Percentiles rank a stretch among this genome's conserved stretches.
phyloP scores from a whole-genome alignment of 1,140 invertebrate species.

The Trachymyrmex septentrionalis region DNA sequence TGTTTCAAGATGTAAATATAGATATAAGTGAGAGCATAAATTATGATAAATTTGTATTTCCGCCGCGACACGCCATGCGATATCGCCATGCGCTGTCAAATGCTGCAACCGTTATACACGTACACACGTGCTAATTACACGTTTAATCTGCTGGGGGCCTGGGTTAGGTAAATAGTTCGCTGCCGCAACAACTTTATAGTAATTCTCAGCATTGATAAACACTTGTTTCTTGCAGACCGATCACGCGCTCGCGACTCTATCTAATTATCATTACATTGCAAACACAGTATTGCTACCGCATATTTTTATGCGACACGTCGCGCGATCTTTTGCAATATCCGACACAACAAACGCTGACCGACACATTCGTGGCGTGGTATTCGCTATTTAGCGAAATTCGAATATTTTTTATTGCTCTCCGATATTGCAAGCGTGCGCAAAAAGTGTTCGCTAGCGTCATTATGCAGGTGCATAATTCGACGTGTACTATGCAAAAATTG shows the following conservation, averaged over 20 bases:
- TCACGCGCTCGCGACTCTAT: conserved; percentile 11
- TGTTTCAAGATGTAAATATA: neutral
- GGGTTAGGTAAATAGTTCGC: neutral
- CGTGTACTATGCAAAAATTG: neutral
- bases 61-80: neutral
- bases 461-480: neutral
- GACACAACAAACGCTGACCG: conserved; percentile 44
- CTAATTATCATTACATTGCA: conserved; percentile 47
- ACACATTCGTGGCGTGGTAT: neutral
- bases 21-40: neutral
- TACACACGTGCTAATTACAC: neutral
- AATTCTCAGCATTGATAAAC: conserved; percentile 7
- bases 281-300: conserved; percentile 16
- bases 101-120: neutral
- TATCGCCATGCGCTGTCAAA: neutral
- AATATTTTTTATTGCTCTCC: conserved; percentile 20
- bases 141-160: neutral
- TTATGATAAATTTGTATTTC: neutral
- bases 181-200: neutral
- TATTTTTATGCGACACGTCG: conserved; percentile 40
- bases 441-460: neutral
- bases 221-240: conserved; percentile 13
- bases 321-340: conserved; percentile 47
- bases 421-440: conserved; percentile 18
- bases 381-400: neutral